Base-by-base conservation (phyloP, 1,140 invertebrate genomes). In the Lepidostoma basale region DNA sequence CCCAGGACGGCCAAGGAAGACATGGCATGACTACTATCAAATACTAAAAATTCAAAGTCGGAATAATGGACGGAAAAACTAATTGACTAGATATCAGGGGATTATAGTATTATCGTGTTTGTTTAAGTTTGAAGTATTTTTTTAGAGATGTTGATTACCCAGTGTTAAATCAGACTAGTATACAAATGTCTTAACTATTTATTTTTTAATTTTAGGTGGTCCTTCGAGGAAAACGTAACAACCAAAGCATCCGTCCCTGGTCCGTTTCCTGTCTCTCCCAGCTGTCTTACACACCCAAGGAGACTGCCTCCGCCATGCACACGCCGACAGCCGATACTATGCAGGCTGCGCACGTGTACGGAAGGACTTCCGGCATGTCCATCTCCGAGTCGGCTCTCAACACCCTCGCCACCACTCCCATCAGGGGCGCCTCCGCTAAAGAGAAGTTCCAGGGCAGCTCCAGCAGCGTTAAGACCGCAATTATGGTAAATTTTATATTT, bases 321-420 rank as follows among this genome's bases (percentile, higher is more conserved):
- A 73, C 72, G 0, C 72, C 72, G 12, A 70, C 65, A 10, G 40
- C 49, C 0, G 72, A 70, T 44, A 25, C 10, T 9, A 45, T 62
- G 30, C 8, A 40, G 3, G 28, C 33, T 12, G n/a, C 52, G 2
- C n/a, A 16, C 2, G 59, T 45, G 12, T 67, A 71, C n/a, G 63
- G 70, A 25, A 65, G 67, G 28, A 62, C 62, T 59, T 60, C 72
- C 69, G 79, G 77, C 72, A 81, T 83, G 78, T 94, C 92, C 0
- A 93, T 93, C 73, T 95, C 93, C 0, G 93, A 96, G 81, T 93
- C 92, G 0, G 93, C 93, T 10, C 80, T 96, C 10, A 88, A 95
- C 77, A 88, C 90, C 14, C 80, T 93, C 18, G 79, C 81, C 45
- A 81, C 77, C 20, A 81, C 78, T 25, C 78, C 78, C 30, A 81